A percentile compares a stretch with the other conserved stretches of the same genome.
phyloP scores from a whole-genome alignment of 1,140 invertebrate species.

The Orius laevigatus region DNA sequence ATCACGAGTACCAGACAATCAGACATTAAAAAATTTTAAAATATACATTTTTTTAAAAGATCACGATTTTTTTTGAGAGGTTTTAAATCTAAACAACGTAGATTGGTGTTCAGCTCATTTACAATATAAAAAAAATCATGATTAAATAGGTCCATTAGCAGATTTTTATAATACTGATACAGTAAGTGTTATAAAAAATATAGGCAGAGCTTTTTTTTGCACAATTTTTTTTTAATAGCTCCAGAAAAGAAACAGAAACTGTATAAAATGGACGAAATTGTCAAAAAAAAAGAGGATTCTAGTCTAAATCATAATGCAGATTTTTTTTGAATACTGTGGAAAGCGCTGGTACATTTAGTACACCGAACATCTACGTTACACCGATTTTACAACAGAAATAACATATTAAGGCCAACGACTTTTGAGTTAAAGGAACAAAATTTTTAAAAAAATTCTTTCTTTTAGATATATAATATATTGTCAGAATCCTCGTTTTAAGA shows the following conservation, averaged over 20 bases:
- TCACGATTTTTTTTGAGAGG: no score
- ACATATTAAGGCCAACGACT: constrained; percentile 14
- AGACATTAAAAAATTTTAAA: no score
- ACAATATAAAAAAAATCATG: constrained; percentile 6
- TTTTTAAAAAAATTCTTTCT: constrained; percentile 5
- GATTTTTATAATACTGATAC: constrained; percentile 16
- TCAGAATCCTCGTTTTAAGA: constrained; percentile 15
- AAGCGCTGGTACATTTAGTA: background rate
- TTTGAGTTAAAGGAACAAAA: constrained; percentile 7
- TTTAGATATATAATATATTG: constrained; percentile 16
- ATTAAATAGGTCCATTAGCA: constrained; percentile 4
- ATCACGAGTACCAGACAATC: constrained; percentile 9
- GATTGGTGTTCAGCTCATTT: constrained; percentile 17
- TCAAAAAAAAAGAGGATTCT: background rate
- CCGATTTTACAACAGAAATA: constrained; percentile 4
- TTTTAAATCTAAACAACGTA: constrained; percentile 11
- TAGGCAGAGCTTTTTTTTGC: constrained; percentile 5
- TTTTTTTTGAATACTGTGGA: no score
- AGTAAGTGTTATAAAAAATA: constrained; percentile 13
- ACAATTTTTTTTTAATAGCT: background rate
- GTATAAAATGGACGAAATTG: constrained; percentile 15
- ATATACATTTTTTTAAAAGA: no score
- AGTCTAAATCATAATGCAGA: no score
- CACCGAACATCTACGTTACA: constrained; percentile 12
- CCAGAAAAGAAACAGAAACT: constrained; percentile 2